A percentile compares a stretch with the other conserved stretches of the same genome.
phyloP scores from a whole-genome alignment of 2,113 vertebrate genomes.

The Cynopterus brachyotis region DNA sequence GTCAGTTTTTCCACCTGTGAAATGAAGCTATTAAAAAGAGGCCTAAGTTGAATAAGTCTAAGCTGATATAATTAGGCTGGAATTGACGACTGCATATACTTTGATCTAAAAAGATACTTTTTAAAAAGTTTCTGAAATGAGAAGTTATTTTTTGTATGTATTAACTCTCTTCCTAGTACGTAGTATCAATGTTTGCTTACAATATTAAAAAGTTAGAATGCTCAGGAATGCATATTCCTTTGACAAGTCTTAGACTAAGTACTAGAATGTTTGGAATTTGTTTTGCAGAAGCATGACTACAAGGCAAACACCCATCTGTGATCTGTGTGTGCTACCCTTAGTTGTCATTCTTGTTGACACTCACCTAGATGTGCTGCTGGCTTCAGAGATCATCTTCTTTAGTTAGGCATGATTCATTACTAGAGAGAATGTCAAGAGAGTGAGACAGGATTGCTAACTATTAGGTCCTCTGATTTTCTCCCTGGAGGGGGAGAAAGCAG shows the following conservation, averaged over 20 bases:
- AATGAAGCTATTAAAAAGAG: neutral
- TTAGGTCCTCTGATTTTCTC: neutral
- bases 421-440: neutral
- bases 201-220: neutral
- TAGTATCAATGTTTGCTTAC: neutral
- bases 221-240: neutral
- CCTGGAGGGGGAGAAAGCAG: neutral
- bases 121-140: neutral
- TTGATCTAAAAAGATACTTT: neutral
- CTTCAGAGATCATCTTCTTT: neutral
- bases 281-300: neutral
- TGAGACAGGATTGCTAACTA: neutral
- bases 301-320: neutral
- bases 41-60: neutral
- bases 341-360: constrained; percentile 1
- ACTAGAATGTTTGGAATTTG: neutral
- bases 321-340: neutral
- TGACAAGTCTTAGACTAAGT: neutral
- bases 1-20: neutral
- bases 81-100: neutral
- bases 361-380: neutral
- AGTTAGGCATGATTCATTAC: neutral
- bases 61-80: neutral
- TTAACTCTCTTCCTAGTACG: neutral
- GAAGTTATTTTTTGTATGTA: neutral